These are phyloP conservation scores for Oxycera nigricornis DNA, from an alignment of 2,888 invertebrate genomes.

Conservation along the genomic window DNA sequence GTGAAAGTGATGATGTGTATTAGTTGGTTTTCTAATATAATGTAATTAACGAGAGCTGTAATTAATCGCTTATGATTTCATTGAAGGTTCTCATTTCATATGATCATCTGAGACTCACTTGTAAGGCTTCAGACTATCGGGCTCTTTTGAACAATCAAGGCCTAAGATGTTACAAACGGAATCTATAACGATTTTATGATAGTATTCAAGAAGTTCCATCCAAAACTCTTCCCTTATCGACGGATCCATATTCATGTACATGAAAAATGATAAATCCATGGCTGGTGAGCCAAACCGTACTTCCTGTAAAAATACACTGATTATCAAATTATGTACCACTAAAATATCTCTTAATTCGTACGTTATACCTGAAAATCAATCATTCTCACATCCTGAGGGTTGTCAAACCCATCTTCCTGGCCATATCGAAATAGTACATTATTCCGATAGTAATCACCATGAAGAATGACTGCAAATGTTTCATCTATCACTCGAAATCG, in stretches of 20 bases:
- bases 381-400: slow-evolving; percentile 53
- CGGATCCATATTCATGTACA: slow-evolving; percentile 57
- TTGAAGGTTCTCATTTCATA: too few species aligned
- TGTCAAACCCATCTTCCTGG: slow-evolving; percentile 34
- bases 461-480: slow-evolving; percentile 55
- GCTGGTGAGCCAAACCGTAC: slow-evolving; percentile 56
- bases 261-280: slow-evolving; percentile 58
- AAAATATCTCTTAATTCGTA: too few species aligned
- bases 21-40: too few species aligned
- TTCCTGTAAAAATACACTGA: slow-evolving; percentile 53
- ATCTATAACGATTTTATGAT: slow-evolving; percentile 53
- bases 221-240: slow-evolving; percentile 51
- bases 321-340: too few species aligned
- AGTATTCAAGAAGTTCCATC: slow-evolving; percentile 52
- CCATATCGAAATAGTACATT: slow-evolving; percentile 59
- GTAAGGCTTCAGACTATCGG: slow-evolving; percentile 43
- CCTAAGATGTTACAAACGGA: slow-evolving; percentile 52
- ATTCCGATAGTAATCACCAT: slow-evolving; percentile 61
- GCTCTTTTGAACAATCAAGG: slow-evolving; percentile 44
- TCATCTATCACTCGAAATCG: slow-evolving; percentile 53
- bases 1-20: too few species aligned
- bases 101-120: too few species aligned
- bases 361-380: slow-evolving; percentile 58
- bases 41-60: too few species aligned
- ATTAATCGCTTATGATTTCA: too few species aligned